Percentiles rank a stretch among this genome's conserved stretches.
Conservation (phyloP, 1,140 invertebrate genomes). For the Lordiphosa clarofinis region DNA sequence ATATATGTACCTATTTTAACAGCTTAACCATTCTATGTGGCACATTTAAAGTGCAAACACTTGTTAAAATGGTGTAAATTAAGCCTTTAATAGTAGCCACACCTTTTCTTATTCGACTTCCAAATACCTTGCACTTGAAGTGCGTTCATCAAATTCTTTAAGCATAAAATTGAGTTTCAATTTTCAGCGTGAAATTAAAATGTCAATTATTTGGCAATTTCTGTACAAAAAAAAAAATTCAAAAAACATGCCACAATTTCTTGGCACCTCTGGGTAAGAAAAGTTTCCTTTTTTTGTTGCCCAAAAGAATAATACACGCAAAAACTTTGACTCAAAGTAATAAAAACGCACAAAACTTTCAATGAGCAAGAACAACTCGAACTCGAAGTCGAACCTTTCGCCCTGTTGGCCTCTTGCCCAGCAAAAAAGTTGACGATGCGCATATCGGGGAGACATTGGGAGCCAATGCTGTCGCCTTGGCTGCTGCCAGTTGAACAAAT, state of each 20-base stretch:
- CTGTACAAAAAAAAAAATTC: neutral
- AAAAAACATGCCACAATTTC: conserved; percentile 2
- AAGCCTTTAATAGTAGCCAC: neutral
- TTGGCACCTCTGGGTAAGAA: conserved; percentile 10
- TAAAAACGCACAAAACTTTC: conserved; percentile 75
- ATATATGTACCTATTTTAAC: too few species aligned
- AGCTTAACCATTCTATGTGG: too few species aligned
- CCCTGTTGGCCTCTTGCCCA: conserved; percentile 57
- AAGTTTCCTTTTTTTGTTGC: conserved; percentile 37
- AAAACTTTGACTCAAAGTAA: conserved; percentile 61
- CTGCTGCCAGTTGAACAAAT: too few species aligned
- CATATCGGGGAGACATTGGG: conserved; percentile 57
- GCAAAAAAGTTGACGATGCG: conserved; percentile 58
- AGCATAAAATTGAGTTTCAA: conserved; percentile 25
- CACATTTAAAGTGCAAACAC: too few species aligned
- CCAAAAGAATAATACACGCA: conserved; percentile 50
- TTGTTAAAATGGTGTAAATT: too few species aligned
- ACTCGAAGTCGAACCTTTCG: conserved; percentile 37
- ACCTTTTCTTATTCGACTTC: neutral
- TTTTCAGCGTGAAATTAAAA: conserved; percentile 20
- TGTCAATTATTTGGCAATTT: too few species aligned
- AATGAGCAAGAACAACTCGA: conserved; percentile 60
- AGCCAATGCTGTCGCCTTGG: conserved; percentile 1
- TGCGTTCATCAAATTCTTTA: conserved; percentile 11
- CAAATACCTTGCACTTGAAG: conserved; percentile 25